Evolutionary conservation across 2,797 vertebrate species (phyloP).

Genomic region (Rhinatrema bivittatum): DNA sequence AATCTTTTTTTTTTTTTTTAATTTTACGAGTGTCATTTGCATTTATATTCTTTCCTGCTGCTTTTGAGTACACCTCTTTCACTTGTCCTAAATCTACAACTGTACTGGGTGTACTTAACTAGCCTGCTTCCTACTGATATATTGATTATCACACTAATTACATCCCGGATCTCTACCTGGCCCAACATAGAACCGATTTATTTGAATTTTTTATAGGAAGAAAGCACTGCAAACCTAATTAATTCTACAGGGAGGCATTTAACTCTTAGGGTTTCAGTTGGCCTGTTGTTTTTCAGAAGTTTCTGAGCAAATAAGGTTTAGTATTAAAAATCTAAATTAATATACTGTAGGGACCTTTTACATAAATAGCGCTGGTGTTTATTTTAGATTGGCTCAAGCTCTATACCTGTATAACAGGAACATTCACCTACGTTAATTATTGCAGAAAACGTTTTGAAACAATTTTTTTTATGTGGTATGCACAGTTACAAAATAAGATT

Average conservation of each 20-base stretch:
- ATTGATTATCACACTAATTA: conserved; percentile 79
- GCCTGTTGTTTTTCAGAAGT: not conserved
- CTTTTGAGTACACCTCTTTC: conserved; percentile 43
- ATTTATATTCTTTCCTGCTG: conserved; percentile 48
- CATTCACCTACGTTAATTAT: too few relatives aligned
- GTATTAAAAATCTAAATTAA: not conserved
- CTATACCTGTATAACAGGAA: too few relatives aligned
- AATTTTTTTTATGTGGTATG: too few relatives aligned
- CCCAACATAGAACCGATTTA: conserved; percentile 33
- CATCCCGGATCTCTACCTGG: conserved; percentile 38
- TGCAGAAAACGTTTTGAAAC: too few relatives aligned
- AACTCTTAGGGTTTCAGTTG: conserved; percentile 5
- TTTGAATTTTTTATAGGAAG: conserved; percentile 36
- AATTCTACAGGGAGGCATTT: conserved; percentile 48
- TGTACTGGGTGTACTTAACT: conserved; percentile 43
- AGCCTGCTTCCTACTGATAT: conserved; percentile 58
- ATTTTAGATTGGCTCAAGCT: too few relatives aligned
- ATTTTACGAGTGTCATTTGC: conserved; percentile 52
- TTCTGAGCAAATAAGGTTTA: not conserved
- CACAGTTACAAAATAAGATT: too few relatives aligned
- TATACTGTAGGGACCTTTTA: not conserved
- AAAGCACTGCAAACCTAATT: conserved; percentile 61
- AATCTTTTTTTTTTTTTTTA: too few relatives aligned
- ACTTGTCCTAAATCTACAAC: conserved; percentile 50
- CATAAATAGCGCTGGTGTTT: conserved; percentile 6